Percentiles rank a stretch among this genome's conserved stretches.
These are phyloP conservation scores for Chanos chanos DNA, from an alignment of 2,797 vertebrate species.

Conservation along the genomic window DNA sequence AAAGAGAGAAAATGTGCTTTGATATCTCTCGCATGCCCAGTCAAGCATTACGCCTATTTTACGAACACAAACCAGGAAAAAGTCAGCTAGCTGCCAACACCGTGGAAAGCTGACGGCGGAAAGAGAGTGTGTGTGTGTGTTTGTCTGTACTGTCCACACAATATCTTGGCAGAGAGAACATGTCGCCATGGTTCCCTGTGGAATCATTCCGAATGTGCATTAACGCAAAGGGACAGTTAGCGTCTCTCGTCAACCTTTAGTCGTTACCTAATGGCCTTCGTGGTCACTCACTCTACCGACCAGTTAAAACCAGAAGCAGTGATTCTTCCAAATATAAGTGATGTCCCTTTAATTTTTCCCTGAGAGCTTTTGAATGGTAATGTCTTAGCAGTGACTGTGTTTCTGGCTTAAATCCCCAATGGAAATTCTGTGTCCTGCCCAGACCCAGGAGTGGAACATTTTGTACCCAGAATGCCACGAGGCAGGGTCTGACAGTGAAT, in stretches of 20 bases:
- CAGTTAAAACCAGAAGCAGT: background rate
- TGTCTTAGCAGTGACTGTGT: slow-evolving; percentile 32
- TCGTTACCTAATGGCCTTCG: too few species aligned
- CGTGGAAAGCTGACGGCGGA: background rate
- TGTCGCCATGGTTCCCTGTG: slow-evolving; percentile 18
- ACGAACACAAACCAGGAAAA: background rate
- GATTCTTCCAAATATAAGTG: too few species aligned
- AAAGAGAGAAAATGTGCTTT: slow-evolving; percentile 8
- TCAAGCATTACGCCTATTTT: slow-evolving; percentile 4
- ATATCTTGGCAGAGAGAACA: too few species aligned
- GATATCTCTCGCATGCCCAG: background rate
- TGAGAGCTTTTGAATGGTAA: slow-evolving; percentile 18
- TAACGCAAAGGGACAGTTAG: too few species aligned
- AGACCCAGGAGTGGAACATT: slow-evolving; percentile 31
- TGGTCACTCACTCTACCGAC: background rate
- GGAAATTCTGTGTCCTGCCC: slow-evolving; percentile 33
- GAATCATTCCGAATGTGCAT: background rate
- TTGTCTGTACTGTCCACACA: too few species aligned
- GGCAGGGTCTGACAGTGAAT: slow-evolving; percentile 9
- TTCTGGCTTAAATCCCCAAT: slow-evolving; percentile 39
- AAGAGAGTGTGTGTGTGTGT: background rate
- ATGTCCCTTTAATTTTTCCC: slow-evolving; percentile 25
- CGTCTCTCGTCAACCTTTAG: too few species aligned
- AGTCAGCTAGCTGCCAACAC: background rate
- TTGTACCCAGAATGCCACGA: slow-evolving; percentile 34